Evolutionary conservation across 2,113 vertebrate genomes (phyloP).

Genomic region (Monarcha castaneiventris): DNA sequence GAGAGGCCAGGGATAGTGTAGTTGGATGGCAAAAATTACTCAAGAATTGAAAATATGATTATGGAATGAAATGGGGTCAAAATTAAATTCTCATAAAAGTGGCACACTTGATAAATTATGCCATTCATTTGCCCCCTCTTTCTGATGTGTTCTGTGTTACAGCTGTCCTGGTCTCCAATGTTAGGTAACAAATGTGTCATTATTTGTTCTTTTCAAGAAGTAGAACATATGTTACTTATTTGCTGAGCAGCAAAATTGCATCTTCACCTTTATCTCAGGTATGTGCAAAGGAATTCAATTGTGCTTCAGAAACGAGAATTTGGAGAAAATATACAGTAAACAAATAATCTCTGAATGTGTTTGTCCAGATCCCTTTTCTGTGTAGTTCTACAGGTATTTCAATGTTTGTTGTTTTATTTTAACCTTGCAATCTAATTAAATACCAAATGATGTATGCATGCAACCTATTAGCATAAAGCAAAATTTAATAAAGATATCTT

Average conservation of each 20-base stretch:
- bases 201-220: not conserved
- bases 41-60: not conserved
- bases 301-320: not conserved
- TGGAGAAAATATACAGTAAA: not conserved
- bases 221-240: not conserved
- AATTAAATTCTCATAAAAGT: not conserved
- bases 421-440: not conserved
- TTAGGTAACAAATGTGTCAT: not conserved
- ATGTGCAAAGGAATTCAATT: not conserved
- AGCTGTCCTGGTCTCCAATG: not conserved
- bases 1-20: not conserved
- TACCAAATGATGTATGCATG: not conserved
- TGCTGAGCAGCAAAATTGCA: not conserved
- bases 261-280: not conserved
- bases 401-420: not conserved
- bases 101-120: not conserved
- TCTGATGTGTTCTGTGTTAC: not conserved
- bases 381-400: not conserved
- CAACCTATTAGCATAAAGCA: not conserved
- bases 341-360: not conserved
- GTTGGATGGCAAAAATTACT: not conserved
- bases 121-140: fast-evolving
- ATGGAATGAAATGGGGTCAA: not conserved
- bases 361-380: not conserved
- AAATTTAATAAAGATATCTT: not conserved